Base-by-base conservation (phyloP, 2,797 vertebrate genomes). In the Phalloptychus januarius region DNA sequence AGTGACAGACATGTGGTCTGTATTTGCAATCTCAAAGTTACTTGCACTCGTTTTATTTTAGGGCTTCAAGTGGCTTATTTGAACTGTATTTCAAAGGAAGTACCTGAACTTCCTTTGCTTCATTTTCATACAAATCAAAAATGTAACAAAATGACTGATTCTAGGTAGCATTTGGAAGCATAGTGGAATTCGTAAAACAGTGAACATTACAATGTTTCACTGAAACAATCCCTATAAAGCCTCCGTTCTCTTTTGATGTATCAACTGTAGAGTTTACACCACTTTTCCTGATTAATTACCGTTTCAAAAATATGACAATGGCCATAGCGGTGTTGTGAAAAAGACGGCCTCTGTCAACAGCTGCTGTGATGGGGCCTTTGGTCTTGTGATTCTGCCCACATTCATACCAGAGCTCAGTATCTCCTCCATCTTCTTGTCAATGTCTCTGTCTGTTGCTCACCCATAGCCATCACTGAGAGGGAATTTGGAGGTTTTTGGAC, bases 361-460 rank as follows among this genome's bases (percentile, higher is more conserved):
- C 74, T 76, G 36, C 74, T 81, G 56, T 67, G 54, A 25, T 25
- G 1, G 50, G 20, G 75, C 54, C 42, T 72, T 54, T 36, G 40
- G 67, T 87, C 79, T 78, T 86, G 71, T 71, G 74, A 85, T 80
- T 82, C 87, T 83, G 86, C 92, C 92, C 91, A 76, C 86, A 91
- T 92, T 85, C 90, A 93, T 93, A 93, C 92, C 87, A 87, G 65
- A 81, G 76, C 58, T 46, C 74, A 69, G 38, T 87, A 84, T 89
- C 92, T 85, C 52, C 79, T 85, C 70, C 44, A 75, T 91, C 87
- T 86, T 65, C 36, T 20, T 76, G 38, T 75, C 76, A 52, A 61
- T 52, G 58, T 85, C 74, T 78, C 77, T 79, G 58, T 78, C 79
- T 85, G 72, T 56, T 73, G 15, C 72, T 93, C 86, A 89, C 85